Base-by-base conservation (phyloP, 2,888 invertebrate species). In the Acronicta psi region DNA sequence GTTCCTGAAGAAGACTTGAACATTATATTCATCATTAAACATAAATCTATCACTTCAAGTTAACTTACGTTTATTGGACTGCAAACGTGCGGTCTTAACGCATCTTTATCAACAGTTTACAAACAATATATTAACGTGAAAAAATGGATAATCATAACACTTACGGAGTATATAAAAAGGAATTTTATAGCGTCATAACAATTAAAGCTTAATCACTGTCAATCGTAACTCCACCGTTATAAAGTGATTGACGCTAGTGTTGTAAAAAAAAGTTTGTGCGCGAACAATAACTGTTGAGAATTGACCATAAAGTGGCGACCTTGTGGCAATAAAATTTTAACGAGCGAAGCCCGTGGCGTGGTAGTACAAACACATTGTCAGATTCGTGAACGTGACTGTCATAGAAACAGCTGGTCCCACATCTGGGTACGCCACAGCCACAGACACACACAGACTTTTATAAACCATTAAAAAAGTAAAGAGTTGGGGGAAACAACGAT, bases 281-380 rank as follows among this genome's bases (percentile, higher is more conserved):
- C 88, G 86, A 92, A 93, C 93, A 93, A 93, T 93, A 91, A 93
- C 91, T 88, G 89, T 88, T 89, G 85, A 89, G 93, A 89, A 94
- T 93, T 93, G 94, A 93, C 94, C 94, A 94, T 94, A 94, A 94
- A 94, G 86, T 86, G 90, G 85, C 92, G 94, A 94, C 94, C 94
- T 94, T 94, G 94, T 76, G 90, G 94, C 88, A 88, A 94, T 94
- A 94, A 94, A 94, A 94, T 92, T 94, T 94, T 94, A 94, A 94
- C 94, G 93, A 94, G 90, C 87, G 82, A 83, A 86, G 86, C 86
- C 87, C 86, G 90, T 84, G 81, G 86, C 79, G 82, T 85, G 79
- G 80, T 87, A 87, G 85, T 90, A 86, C 84, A 84, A 90, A 86
- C 88, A 89, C 83, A 85, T 84, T 82, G 88, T 86, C 86, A 86